Conservation (phyloP, 2,888 invertebrate genomes). For the Holacanthella duospinosa region DNA sequence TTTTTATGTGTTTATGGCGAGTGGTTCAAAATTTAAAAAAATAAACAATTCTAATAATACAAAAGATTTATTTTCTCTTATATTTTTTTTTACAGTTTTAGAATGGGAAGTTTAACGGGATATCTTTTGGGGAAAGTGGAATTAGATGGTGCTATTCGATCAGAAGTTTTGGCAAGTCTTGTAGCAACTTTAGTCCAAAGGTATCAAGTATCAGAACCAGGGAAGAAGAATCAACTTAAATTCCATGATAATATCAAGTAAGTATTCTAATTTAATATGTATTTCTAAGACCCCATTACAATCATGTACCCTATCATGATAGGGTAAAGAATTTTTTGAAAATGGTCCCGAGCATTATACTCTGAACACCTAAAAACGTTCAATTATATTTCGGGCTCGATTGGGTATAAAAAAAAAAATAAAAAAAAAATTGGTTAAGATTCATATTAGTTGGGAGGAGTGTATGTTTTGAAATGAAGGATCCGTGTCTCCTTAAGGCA, state of each 20-base stretch:
- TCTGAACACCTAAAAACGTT: too few relatives aligned
- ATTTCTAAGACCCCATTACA: too few relatives aligned
- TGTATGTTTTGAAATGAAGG: too few relatives aligned
- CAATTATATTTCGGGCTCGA: too few relatives aligned
- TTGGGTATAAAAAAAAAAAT: too few relatives aligned
- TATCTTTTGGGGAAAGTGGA: slow-evolving; percentile 37
- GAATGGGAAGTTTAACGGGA: slow-evolving; percentile 36
- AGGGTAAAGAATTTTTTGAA: too few relatives aligned
- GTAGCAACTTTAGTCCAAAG: slow-evolving; percentile 35
- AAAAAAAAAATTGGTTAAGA: too few relatives aligned
- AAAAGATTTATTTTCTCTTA: neutral
- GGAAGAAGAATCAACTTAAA: slow-evolving; percentile 31
- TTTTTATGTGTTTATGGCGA: neutral
- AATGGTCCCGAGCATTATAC: too few relatives aligned
- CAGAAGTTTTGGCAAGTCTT: slow-evolving; percentile 35
- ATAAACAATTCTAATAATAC: neutral
- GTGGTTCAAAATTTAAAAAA: neutral
- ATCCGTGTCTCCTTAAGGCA: slow-evolving; percentile 9
- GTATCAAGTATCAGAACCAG: slow-evolving; percentile 30
- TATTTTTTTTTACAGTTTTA: neutral
- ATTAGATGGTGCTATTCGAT: slow-evolving; percentile 35
- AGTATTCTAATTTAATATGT: too few relatives aligned
- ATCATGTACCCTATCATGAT: too few relatives aligned
- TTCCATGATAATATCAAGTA: slow-evolving; percentile 37
- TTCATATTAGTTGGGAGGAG: too few relatives aligned